Conservation (phyloP, 2,113 vertebrate species). For the Condylura cristata region DNA sequence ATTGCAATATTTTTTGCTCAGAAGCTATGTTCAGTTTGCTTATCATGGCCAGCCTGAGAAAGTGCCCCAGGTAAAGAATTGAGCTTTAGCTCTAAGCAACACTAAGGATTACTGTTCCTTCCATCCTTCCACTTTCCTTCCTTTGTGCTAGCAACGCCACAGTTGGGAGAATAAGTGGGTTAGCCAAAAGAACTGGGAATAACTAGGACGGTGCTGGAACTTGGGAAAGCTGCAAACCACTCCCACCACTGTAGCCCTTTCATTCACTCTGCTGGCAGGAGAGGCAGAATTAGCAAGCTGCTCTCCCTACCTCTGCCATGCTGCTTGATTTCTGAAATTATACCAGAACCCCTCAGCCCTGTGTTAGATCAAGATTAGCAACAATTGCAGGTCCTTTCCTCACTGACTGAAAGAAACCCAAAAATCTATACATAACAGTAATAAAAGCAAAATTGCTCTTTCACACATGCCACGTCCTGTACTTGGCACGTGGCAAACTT, state of each 20-base stretch:
- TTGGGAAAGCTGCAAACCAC: not conserved
- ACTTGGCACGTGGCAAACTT: not conserved
- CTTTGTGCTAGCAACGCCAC: not conserved
- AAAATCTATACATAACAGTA: not conserved
- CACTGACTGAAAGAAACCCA: not conserved
- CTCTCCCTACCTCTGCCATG: not conserved
- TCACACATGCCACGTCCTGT: not conserved
- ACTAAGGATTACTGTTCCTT: not conserved
- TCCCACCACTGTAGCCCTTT: not conserved
- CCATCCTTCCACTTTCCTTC: not conserved
- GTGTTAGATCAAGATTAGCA: not conserved
- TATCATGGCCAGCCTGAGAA: not conserved
- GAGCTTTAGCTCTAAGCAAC: not conserved
- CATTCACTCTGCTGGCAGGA: not conserved
- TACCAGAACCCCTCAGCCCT: not conserved
- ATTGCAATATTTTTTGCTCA: not conserved
- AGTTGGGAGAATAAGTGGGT: not conserved
- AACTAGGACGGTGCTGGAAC: not conserved
- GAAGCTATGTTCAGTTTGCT: not conserved
- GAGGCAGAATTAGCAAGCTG: not conserved
- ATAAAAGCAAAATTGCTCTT: slow-evolving; percentile 42
- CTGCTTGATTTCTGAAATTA: not conserved
- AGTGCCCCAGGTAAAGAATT: not conserved
- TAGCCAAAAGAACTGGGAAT: not conserved
- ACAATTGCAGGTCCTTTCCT: not conserved